phyloP scores from a whole-genome alignment of 2,888 invertebrate species.

The Crocallis elinguaria region DNA sequence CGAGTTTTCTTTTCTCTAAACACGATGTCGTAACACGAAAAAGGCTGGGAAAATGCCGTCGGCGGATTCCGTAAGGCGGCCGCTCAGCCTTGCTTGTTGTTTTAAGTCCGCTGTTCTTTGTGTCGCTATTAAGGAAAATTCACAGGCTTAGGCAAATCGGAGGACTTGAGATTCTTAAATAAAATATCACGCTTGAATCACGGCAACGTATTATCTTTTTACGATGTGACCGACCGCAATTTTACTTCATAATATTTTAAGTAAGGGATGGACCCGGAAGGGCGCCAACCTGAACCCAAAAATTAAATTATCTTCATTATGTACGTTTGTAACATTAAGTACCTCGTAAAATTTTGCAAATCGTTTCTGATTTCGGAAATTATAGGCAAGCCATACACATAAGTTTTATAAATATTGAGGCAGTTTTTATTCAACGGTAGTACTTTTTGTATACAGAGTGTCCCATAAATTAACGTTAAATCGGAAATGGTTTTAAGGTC shows the following conservation, averaged over 20 bases:
- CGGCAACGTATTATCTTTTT: slow-evolving; percentile 34
- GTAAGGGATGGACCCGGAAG: slow-evolving; percentile 30
- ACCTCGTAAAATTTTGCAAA: slow-evolving; percentile 22
- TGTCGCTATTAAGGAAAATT: slow-evolving; percentile 68
- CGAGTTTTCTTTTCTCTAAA: slow-evolving; percentile 82
- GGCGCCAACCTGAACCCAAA: slow-evolving; percentile 25
- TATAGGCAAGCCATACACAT: background rate
- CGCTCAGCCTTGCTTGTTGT: slow-evolving; percentile 62
- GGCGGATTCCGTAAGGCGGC: slow-evolving; percentile 69
- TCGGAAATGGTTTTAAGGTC: too few relatives aligned
- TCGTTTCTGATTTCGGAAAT: slow-evolving; percentile 11
- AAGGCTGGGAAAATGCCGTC: slow-evolving; percentile 79
- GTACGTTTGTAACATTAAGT: slow-evolving; percentile 26
- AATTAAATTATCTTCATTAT: slow-evolving; percentile 36
- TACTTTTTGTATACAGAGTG: too few relatives aligned
- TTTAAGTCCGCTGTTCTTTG: slow-evolving; percentile 70
- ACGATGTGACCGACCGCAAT: slow-evolving; percentile 39
- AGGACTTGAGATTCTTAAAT: slow-evolving; percentile 46
- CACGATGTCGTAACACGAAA: slow-evolving; percentile 82
- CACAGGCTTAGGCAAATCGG: slow-evolving; percentile 62
- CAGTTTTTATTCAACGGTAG: too few relatives aligned
- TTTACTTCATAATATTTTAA: slow-evolving; percentile 39
- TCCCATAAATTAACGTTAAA: too few relatives aligned
- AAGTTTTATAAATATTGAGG: background rate
- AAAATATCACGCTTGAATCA: slow-evolving; percentile 34